Conservation (phyloP, 2,113 vertebrate species). For the Laterallus jamaicensis region DNA sequence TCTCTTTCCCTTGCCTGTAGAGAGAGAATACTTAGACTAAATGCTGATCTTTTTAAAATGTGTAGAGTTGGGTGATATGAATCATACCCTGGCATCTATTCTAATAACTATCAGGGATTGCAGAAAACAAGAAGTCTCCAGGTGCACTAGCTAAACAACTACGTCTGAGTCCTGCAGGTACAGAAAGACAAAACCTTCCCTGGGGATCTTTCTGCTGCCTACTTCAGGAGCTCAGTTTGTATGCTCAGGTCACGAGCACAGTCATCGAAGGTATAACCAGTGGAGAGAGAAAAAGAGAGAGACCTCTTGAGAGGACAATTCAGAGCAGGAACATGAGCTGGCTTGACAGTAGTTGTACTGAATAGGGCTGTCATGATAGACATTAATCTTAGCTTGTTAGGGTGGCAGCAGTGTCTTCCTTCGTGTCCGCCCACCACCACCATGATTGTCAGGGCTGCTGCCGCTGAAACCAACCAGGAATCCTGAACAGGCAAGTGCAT, state of each 20-base stretch:
- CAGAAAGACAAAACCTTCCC: not conserved
- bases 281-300: not conserved
- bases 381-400: not conserved
- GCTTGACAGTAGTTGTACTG: not conserved
- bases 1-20: not conserved
- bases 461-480: not conserved
- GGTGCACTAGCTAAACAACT: not conserved
- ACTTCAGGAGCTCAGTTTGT: not conserved
- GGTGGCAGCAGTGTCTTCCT: not conserved
- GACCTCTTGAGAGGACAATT: not conserved
- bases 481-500: not conserved
- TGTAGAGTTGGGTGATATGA: not conserved
- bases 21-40: not conserved
- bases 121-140: not conserved
- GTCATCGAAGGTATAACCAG: not conserved
- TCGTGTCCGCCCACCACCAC: not conserved
- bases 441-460: not conserved
- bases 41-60: not conserved
- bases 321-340: not conserved
- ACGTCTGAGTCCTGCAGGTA: not conserved
- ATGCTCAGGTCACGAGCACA: not conserved
- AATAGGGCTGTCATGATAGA: not conserved
- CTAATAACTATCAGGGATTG: not conserved
- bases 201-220: not conserved
- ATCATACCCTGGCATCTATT: not conserved